Evolutionary conservation across 2,888 invertebrate genomes (phyloP).

Genomic region (Clepsis dumicolana): DNA sequence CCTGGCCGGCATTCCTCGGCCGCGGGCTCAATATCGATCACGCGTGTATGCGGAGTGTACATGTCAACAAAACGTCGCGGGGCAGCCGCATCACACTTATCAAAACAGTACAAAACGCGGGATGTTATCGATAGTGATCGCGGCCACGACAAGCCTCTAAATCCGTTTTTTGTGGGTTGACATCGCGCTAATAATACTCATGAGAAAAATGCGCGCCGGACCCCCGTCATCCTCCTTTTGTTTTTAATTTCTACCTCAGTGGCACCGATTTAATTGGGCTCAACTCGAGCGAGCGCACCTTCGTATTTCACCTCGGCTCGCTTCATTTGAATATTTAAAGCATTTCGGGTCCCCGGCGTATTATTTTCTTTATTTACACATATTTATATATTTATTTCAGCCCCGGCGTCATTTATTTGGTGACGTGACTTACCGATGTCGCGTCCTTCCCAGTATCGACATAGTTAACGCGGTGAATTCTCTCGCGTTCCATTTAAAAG

Average conservation of each 20-base stretch:
- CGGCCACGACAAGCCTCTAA: conserved; percentile 79
- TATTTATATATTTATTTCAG: conserved; percentile 85
- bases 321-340: conserved; percentile 86
- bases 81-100: conserved; percentile 76
- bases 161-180: conserved; percentile 84
- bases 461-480: conserved; percentile 84
- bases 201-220: conserved; percentile 84
- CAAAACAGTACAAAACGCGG: conserved; percentile 85
- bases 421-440: conserved; percentile 85
- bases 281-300: conserved; percentile 84
- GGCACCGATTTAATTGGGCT: conserved; percentile 86
- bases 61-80: conserved; percentile 77
- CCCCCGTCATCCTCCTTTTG: conserved; percentile 84
- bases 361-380: conserved; percentile 85
- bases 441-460: conserved; percentile 85
- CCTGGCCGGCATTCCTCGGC: conserved; percentile 43
- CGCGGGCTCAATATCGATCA: conserved; percentile 69
- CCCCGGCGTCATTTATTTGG: conserved; percentile 82
- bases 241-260: conserved; percentile 87
- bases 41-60: conserved; percentile 70
- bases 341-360: conserved; percentile 80
- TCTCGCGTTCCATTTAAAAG: conserved; percentile 84
- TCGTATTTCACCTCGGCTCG: conserved; percentile 85
- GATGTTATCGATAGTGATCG: conserved; percentile 83
- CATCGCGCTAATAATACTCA: conserved; percentile 86